These are phyloP conservation scores for Fratercula arctica DNA, from an alignment of 2,797 vertebrate genomes.

Conservation along the genomic window DNA sequence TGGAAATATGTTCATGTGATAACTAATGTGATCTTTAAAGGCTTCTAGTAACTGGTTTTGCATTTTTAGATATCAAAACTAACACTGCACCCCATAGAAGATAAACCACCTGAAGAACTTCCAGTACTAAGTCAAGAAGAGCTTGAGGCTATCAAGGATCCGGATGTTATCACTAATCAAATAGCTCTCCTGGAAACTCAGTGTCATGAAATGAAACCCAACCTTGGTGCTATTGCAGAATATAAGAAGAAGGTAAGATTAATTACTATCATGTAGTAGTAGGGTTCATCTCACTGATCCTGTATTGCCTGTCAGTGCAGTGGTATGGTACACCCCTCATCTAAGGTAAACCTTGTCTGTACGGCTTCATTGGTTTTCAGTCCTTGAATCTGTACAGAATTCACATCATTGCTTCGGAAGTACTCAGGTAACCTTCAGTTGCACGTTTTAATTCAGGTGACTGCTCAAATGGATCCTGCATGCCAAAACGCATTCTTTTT, in stretches of 20 bases:
- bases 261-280: fast-evolving
- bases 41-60: not conserved
- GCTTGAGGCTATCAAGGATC: constrained; percentile 81
- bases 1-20: not conserved
- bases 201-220: constrained; percentile 89
- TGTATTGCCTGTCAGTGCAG: fast-evolving
- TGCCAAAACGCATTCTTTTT: not conserved
- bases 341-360: fast-evolving
- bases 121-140: constrained; percentile 78
- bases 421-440: no score
- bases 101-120: constrained; percentile 80
- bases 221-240: constrained; percentile 89
- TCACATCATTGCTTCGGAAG: no score
- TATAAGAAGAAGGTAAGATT: constrained; percentile 89
- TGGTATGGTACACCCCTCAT: fast-evolving
- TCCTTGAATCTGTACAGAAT: not conserved
- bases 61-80: constrained; percentile 84
- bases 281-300: no score
- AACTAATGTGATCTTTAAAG: not conserved
- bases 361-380: not conserved
- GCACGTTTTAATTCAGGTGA: not conserved
- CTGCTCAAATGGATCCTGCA: not conserved
- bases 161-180: constrained; percentile 84
- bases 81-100: constrained; percentile 85
- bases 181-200: constrained; percentile 90